These are phyloP conservation scores for Drosophila azteca DNA, from an alignment of 1,140 invertebrate species.

Conservation along the genomic window DNA sequence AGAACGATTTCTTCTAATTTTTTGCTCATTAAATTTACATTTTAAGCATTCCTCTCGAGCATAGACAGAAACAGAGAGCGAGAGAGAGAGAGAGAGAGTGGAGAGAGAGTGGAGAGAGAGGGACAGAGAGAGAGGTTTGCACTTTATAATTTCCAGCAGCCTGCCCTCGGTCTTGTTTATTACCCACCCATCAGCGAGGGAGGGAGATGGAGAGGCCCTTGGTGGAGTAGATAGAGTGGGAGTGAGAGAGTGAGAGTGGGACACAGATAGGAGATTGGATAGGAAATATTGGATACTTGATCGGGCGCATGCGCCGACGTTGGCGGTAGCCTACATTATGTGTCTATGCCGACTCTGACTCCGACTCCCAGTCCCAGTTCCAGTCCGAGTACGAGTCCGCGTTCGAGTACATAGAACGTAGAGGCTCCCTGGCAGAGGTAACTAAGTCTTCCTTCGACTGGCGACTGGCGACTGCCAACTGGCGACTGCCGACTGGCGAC, in stretches of 20 bases:
- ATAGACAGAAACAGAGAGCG: not conserved
- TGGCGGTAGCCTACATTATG: slow-evolving; percentile 75
- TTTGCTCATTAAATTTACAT: slow-evolving; percentile 83
- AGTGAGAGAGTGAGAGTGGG: no score
- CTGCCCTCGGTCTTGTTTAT: slow-evolving; percentile 66
- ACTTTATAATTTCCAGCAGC: slow-evolving; percentile 75
- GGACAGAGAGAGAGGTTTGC: slow-evolving; percentile 12
- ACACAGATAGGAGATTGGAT: no score
- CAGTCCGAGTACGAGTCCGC: not conserved
- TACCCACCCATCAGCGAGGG: slow-evolving; percentile 33
- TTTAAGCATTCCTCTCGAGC: slow-evolving; percentile 71
- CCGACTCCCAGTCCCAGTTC: not conserved
- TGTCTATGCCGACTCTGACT: slow-evolving; percentile 49
- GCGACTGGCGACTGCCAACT: slow-evolving; percentile 33
- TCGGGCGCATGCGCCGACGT: slow-evolving; percentile 46
- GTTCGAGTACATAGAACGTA: slow-evolving; percentile 24
- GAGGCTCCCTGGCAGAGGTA: slow-evolving; percentile 30
- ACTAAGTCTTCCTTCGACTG: slow-evolving; percentile 55
- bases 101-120: no score
- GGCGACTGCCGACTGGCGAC: slow-evolving; percentile 35
- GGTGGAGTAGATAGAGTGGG: no score
- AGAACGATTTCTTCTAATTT: slow-evolving; percentile 71
- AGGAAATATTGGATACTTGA: not conserved
- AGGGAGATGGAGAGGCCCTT: slow-evolving; percentile 14
- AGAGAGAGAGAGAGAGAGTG: not conserved